Evolutionary conservation across 2,888 invertebrate genomes (phyloP), one percentile per base, ranked within the genome.

Genomic region (Omphaloscelis lunosa): DNA sequence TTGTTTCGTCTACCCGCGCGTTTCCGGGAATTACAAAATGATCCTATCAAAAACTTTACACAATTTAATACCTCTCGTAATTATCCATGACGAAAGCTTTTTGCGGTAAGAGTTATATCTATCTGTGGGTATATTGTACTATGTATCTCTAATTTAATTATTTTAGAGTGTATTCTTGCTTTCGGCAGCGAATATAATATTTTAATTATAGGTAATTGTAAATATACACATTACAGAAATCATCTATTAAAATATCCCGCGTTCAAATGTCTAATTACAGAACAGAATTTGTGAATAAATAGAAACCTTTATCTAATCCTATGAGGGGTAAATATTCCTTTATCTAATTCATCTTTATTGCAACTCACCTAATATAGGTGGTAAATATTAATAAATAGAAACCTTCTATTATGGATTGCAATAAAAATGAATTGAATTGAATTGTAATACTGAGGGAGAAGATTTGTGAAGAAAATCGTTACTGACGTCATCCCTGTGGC

Each of bases 41-140:
- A 71, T 85, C 77, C 77, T 71, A 77, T 73, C 62, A 83, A 83
- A 75, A 85, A 82, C 82, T 85, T 85, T 63, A 58, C 63, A 45
- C 63, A 63, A 69, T 70, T 83, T 74, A 80, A 65, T 75, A 56
- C 75, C 45, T 67, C 67, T 56, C 27, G 29, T 59, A 79, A 80
- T 71, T 84, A 58, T 69, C 68, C 45, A 72, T 51, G 59, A 69
- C 51, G 51, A 65, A 82, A 72, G 81, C 66, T 76, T 72, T 71
- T 62, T 72, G 71, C 9, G 61, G 27, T 58, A 20, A 6, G 3
- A 63, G 48, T 61, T 59, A 51, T 67, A 41, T 51, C 34, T 29
- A 12, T 23, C 56, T n/a, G 12, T 51, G 56, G 15, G 51, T 56
- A 53, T n/a, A 41, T 51, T 48, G 11, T 80, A 29, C 29, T 29